phyloP scores from a whole-genome alignment of 2,797 vertebrate genomes.

The Eremophila alpestris region DNA sequence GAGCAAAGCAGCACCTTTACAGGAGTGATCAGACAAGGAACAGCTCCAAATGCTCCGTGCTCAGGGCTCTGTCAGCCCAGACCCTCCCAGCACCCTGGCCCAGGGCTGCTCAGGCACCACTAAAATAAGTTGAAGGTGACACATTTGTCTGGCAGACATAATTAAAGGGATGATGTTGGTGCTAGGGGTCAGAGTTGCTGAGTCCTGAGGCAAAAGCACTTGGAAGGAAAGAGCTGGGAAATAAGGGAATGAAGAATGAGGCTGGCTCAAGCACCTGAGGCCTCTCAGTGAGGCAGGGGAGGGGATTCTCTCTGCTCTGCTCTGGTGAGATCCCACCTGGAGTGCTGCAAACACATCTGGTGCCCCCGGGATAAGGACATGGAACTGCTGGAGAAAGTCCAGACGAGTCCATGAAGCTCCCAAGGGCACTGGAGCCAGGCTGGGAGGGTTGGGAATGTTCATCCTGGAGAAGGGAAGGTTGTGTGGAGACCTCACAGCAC shows the following conservation, averaged over 20 bases:
- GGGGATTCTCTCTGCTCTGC: background rate
- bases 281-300: background rate
- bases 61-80: background rate
- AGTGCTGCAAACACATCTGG: background rate
- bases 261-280: constrained; percentile 33
- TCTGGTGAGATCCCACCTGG: background rate
- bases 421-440: background rate
- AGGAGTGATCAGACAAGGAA: background rate
- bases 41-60: background rate
- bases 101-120: background rate
- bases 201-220: constrained; percentile 44
- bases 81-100: background rate
- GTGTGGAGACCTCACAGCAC: background rate
- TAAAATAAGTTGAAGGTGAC: constrained; percentile 19
- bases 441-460: background rate
- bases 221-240: constrained; percentile 20
- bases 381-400: background rate
- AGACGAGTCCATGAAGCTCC: background rate
- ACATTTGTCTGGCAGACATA: constrained; percentile 46
- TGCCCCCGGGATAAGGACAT: background rate
- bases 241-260: constrained; percentile 68
- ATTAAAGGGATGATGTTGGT: constrained; percentile 61
- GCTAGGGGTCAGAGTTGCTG: constrained; percentile 57
- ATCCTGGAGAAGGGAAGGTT: background rate
- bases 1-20: constrained; percentile 11